These are phyloP conservation scores for Drosophila affinis DNA, from an alignment of 2,888 invertebrate genomes.

Conservation along the genomic window DNA sequence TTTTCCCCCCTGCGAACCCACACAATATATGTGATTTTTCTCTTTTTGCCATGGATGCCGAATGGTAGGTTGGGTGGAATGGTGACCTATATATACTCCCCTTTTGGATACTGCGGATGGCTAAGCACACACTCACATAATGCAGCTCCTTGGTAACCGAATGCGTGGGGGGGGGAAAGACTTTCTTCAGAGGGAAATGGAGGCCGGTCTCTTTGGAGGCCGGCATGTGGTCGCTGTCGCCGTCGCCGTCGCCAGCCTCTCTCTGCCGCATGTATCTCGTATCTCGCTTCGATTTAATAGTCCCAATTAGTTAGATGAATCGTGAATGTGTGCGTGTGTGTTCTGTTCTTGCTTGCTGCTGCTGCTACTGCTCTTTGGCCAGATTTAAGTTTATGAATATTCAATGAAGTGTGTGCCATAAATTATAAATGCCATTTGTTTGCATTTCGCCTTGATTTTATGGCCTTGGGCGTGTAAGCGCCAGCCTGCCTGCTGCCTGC, in stretches of 20 bases:
- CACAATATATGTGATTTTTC: background rate
- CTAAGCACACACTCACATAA: slow-evolving; percentile 35
- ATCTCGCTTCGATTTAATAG: slow-evolving; percentile 62
- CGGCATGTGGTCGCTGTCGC: slow-evolving; percentile 54
- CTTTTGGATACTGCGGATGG: background rate
- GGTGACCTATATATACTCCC: slow-evolving; percentile 59
- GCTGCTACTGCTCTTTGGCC: slow-evolving; percentile 32
- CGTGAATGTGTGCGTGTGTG: slow-evolving; percentile 43
- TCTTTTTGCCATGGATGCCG: slow-evolving; percentile 39
- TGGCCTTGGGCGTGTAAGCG: slow-evolving; percentile 46
- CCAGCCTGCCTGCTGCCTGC: background rate
- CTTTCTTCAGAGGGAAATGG: background rate
- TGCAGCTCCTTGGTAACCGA: slow-evolving; percentile 71
- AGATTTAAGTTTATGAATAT: slow-evolving; percentile 76
- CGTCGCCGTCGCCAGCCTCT: slow-evolving; percentile 20
- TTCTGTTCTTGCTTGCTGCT: slow-evolving; percentile 19
- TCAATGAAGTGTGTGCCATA: slow-evolving; percentile 76
- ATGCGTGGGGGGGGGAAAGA: background rate
- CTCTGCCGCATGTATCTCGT: slow-evolving; percentile 16
- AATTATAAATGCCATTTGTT: slow-evolving; percentile 76
- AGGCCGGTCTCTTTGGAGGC: background rate
- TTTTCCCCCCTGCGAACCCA: slow-evolving; percentile 36
- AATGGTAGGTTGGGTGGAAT: slow-evolving; percentile 30
- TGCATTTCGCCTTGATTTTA: slow-evolving; percentile 60
- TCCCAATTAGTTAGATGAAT: slow-evolving; percentile 76